Evolutionary conservation across 1,140 invertebrate species (phyloP), one percentile per base, ranked within the genome.

Genomic region (Palaemon carinicauda): DNA sequence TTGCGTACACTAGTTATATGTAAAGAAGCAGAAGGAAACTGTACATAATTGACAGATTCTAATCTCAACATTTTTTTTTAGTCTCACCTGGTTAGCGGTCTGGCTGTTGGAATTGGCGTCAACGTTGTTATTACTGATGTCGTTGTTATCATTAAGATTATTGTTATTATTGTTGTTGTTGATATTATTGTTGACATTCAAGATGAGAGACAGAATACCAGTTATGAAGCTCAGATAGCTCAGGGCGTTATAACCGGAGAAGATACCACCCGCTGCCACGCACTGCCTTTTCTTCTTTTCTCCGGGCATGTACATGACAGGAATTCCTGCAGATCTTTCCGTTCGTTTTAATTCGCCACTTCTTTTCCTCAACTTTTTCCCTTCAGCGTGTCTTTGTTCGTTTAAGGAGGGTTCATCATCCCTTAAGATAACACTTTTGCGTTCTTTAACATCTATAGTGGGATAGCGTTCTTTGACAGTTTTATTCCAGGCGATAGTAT

Each of bases 181-280:
- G 51, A 86, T 86, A 29, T 86, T 86, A n/a, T 86, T 86, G 53
- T 86, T 86, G 51, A 86, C 52, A 21, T 86, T 86, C 21, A 86
- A 14, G n/a, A 86, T 31, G 5, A 86, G 74, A 5, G 83, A 80
- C 51, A 86, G 24, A 4, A 86, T 54, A 14, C 83, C 83, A 27
- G 79, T 80, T 15, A 86, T 53, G 29, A 86, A 86, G 53, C 83
- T 86, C 52, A 86, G 74, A 21, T 78, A 86, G 27, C 79, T 86
- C 50, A 86, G 65, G 74, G 77, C 65, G 83, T 86, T 86, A 21
- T 80, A 60, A 10, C 83, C 83, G 0, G 83, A 86, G 41, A 86
- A n/a, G 21, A 86, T 78, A 3, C 83, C 83, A 4, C 51, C 73
- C 0, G 74, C 69, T n/a, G 56, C 65, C 12, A 86, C 83, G 24